Evolutionary conservation across 2,113 vertebrate genomes (phyloP), one percentile per base, ranked within the genome.

Genomic region (Carassius auratus): DNA sequence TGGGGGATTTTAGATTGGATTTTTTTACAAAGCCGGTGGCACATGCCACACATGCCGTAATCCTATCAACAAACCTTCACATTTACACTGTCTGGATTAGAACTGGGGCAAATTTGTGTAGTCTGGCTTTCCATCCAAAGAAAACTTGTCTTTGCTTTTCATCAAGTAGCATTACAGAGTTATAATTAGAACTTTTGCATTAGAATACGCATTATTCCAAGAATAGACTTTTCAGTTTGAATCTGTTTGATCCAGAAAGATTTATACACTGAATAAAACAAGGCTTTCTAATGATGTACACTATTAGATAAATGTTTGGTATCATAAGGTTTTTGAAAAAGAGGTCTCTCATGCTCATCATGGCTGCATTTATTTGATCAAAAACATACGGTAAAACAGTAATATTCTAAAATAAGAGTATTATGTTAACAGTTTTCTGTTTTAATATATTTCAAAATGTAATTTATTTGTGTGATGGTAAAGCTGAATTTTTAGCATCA

Each of bases 21-120:
- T 26, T 45, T 86, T 52, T 26, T 45, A 61, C 14, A 69, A 36
- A 76, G 13, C 80, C 21, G 5, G 38, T 61, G 52, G 38, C 74
- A 87, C 19, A 17, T 84, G 62, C 23, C 26, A 8, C 21, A 36
- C 8, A 21, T 62, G 64, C 64, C n/a, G 5, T 77, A 83, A 86
- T 84, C 64, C 59, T 38, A 17, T 26, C 48, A 12, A 57, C 38
- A 62, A 50, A 57, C 12, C 14, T 42, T 74, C 66, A 76, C 12
- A 59, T n/a, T 69, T 78, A 74, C 19, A 45, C 55, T n/a, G 17
- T 38, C 62, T 79, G 71, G 79, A 86, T 86, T 77, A 76, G 73
- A 83, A 83, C 78, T 26, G 79, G 79, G 14, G 48, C n/a, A 57
- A 26, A 84, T 77, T 59, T n/a, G 36, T 26, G 23, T 45, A 66